These are phyloP conservation scores for Schizopygopsis pylzovi DNA, from an alignment of 2,797 vertebrate genomes.

Conservation along the genomic window DNA sequence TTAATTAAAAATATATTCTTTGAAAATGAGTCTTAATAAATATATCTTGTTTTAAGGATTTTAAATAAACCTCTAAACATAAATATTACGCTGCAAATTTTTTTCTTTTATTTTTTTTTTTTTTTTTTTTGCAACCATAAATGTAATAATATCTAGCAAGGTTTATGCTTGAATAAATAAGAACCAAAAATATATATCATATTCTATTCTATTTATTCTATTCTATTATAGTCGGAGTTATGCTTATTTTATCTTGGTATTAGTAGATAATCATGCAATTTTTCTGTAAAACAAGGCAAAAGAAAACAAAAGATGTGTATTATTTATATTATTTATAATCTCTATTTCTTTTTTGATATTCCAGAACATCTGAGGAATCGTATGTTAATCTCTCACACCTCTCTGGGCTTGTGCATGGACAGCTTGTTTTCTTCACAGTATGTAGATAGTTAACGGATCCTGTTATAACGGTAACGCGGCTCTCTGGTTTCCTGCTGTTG, in stretches of 20 bases:
- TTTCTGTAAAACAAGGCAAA: not conserved
- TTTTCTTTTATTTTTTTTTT: no score
- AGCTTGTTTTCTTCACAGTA: no score
- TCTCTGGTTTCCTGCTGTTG: constrained; percentile 13
- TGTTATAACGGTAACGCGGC: no score
- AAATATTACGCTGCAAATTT: no score
- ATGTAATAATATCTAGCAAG: not conserved
- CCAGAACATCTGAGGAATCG: not conserved
- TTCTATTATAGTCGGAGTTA: not conserved
- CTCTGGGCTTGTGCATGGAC: no score
- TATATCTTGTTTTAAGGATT: no score
- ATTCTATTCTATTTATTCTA: no score
- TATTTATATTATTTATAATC: not conserved
- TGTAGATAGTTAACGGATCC: no score
- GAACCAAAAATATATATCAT: no score
- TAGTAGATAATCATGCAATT: not conserved
- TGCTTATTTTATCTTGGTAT: not conserved
- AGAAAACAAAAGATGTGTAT: not conserved
- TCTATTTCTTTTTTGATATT: not conserved
- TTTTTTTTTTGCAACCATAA: not conserved
- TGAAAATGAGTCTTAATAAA: not conserved
- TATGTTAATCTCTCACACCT: not conserved
- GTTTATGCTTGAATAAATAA: not conserved
- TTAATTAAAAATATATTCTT: not conserved
- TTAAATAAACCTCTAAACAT: no score